Evolutionary conservation across 1,140 invertebrate genomes (phyloP), one percentile per base, ranked within the genome.

Genomic region (Drosophila busckii): DNA sequence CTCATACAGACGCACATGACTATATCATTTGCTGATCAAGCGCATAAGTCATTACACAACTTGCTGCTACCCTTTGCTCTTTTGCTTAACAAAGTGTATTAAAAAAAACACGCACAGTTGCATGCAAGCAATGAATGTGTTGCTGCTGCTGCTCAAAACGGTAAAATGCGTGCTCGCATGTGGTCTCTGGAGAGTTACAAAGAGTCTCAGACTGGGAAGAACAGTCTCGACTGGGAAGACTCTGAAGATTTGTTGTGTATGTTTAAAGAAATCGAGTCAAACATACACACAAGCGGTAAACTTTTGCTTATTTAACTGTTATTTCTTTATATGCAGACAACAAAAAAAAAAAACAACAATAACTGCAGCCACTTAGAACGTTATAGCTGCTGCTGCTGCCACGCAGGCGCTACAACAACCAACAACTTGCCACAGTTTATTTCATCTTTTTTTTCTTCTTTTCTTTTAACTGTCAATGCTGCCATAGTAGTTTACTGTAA

Each of bases 301-400:
- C 68, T 75, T 75, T 75, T 70, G 68, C 68, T 75, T 70, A 70
- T 73, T 73, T 75, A 64, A 75, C 68, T 68, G 63, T 70, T 64
- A 52, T 66, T 62, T 61, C 48, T 62, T 48, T 35, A 34, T 44
- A 25, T 2, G 38, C 40, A 46, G 32, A 45, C 60, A 44, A 52
- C 38, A 60, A 31, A 41, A n/a, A 44, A 52, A 31, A 60, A 31
- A 15, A 45, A 10, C 28, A 19, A 31, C 17, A 20, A n/a, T 7
- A 9, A 8, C 9, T 7, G 25, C 16, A 4, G 49, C 56, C 56
- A 60, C 49, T 60, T 60, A 60, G 56, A 60, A 54, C 55, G 35
- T 10, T 22, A 15, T 26, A 38, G 28, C 29, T 23, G 34, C 22
- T 35, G 50, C 42, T 32, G 28, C 29, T 23, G 34, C 22, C 28